Percentiles rank a stretch among this genome's conserved stretches.
Conservation (phyloP, 2,888 invertebrate species). For the Aphidoletes aphidimyza region DNA sequence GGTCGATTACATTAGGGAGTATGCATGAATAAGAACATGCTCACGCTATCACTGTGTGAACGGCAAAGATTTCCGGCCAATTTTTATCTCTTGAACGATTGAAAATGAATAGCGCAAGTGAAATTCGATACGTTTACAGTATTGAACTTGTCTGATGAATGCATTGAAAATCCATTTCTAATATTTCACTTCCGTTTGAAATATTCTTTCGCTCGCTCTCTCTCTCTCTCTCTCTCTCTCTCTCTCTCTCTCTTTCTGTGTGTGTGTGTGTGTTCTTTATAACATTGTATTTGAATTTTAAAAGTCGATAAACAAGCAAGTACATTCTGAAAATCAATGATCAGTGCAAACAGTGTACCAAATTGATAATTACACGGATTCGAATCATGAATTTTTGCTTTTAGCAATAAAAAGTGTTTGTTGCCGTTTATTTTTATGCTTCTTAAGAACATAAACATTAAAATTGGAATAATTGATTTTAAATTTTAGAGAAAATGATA, state of each 20-base stretch:
- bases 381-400: neutral
- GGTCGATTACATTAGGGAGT: too few relatives aligned
- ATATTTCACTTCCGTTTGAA: slow-evolving; percentile 30
- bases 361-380: neutral
- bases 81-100: neutral
- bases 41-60: neutral
- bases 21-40: neutral
- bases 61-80: neutral
- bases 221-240: neutral
- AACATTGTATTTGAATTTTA: too few relatives aligned
- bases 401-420: neutral
- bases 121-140: slow-evolving; percentile 10
- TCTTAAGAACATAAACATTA: neutral
- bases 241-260: neutral
- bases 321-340: too few relatives aligned
- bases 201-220: neutral
- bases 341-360: too few relatives aligned
- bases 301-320: too few relatives aligned
- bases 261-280: too few relatives aligned
- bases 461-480: slow-evolving; percentile 23
- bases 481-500: slow-evolving; percentile 5
- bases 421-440: too few relatives aligned
- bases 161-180: slow-evolving; percentile 18
- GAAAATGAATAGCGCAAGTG: slow-evolving; percentile 35
- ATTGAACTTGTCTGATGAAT: neutral